Base-by-base conservation (phyloP, 2,888 invertebrate species). In the Odontothrips loti region DNA sequence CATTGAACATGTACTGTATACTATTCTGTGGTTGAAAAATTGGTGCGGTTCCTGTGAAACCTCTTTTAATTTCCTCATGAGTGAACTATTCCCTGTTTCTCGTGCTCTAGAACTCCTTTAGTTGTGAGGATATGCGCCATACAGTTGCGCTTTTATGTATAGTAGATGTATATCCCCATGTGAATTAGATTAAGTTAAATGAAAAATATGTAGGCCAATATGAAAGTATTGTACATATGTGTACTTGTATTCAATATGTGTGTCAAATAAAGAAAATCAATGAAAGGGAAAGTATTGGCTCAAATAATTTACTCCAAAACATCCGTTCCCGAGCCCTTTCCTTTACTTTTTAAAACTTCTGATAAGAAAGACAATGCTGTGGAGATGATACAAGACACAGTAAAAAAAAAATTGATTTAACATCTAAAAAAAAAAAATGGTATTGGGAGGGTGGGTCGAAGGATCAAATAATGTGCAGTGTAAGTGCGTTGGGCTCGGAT, bases 151-250 rank as follows among this genome's bases (percentile, higher is more conserved):
- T 75, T 12, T 23, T 68, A 27, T 75, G 68, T 75, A 75, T 1
- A 27, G 12, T 75, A 27, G 27, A 11, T 75, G 8, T 75, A 8
- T 27, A 27, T 12, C 23, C 68, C 68, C 27, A 8, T 75, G 23
- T 75, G 12, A 58, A 20, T 12, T 75, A 75, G 8, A 27, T 75
- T 75, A 1, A 27, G 68, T 75, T 75, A 27, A 75, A 23, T 27
- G 12, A 9, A 23, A 23, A 27, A 75, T 23, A 75, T 23, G 27
- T 27, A 75, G 11, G 27, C 23, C 27, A 75, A 75, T 27, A 23
- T 75, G 27, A 75, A 75, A 75, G 27, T 75, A 27, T 75, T 75
- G 68, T 75, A 43, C 34, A 43, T 43, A 75, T 75, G n/a, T 75
- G 68, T 75, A 75, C 12, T 27, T 12, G 12, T 75, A 58, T 58